Evolutionary conservation across 1,140 invertebrate genomes (phyloP), one percentile per base, ranked within the genome.

Genomic region (Chironomus tepperi): DNA sequence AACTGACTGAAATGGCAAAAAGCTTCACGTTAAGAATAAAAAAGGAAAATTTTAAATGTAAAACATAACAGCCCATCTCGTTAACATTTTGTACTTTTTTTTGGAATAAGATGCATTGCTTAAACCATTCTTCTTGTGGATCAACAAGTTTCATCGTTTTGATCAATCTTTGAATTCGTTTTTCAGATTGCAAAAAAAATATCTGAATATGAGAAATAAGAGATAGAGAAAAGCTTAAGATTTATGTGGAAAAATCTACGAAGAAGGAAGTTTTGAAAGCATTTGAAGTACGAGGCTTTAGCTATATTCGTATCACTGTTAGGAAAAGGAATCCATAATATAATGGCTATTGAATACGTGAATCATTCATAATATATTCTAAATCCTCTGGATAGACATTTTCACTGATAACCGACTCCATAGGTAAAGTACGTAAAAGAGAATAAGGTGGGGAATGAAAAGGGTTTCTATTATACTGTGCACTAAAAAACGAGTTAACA

Each of bases 301-400:
- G 5, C 24, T 2, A 2, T 34, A 34, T 34, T 34, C 24, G 24
- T 34, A 34, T 34, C 24, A 34, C 2, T 34, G 24, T 34, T 34
- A 5, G 24, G 1, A 34, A 34, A 34, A 34, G 5, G 24, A 34
- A 34, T 34, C 24, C 24, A 34, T 34, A 34, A n/a, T 57, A 15
- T 57, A 57, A 57, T 57, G 47, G 47, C 47, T n/a, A 57, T 57
- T 57, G 47, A 57, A 57, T 57, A 57, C 47, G 47, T 57, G 47
- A 57, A 57, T 57, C 47, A 57, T 57, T n/a, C 47, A 57, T 57
- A n/a, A 57, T n/a, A 57, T 57, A 57, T 57, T 57, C 47, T n/a
- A 57, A 34, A 57, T 57, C 47, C 47, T 12, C 47, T 57, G 47
- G 47, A 57, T 57, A 57, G 47, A 57, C 47, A 57, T 57, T 57